These are phyloP conservation scores for Phaenicophaeus curvirostris DNA, from an alignment of 2,797 vertebrate species.

Conservation along the genomic window DNA sequence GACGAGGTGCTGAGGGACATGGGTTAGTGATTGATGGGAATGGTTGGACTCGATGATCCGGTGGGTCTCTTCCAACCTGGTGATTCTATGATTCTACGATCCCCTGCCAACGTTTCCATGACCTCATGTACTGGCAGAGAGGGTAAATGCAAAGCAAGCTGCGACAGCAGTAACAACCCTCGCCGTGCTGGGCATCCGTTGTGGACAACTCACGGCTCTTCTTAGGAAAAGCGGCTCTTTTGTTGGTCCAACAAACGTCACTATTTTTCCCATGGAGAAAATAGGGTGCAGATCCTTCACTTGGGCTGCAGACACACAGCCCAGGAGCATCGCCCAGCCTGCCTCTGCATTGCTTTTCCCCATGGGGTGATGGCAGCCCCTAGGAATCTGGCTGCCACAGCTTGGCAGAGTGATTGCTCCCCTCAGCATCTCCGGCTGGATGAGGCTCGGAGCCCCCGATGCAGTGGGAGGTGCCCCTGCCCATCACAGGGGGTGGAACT, in stretches of 20 bases:
- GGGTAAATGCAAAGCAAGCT: neutral
- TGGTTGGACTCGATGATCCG: too few relatives aligned
- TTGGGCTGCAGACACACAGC: neutral
- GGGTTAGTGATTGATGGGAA: too few relatives aligned
- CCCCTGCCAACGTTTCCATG: neutral
- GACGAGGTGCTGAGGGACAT: too few relatives aligned
- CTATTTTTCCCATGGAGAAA: neutral
- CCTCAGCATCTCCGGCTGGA: rapidly evolving
- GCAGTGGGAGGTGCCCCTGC: too few relatives aligned
- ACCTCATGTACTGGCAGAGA: neutral
- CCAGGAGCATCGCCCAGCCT: neutral
- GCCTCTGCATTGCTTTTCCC: neutral
- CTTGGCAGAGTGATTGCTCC: neutral
- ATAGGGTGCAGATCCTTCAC: neutral
- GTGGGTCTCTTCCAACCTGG: too few relatives aligned
- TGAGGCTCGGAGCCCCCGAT: too few relatives aligned
- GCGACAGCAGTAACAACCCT: neutral
- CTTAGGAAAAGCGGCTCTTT: neutral
- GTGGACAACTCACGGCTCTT: neutral
- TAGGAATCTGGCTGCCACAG: neutral
- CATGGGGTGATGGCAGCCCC: neutral
- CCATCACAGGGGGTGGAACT: too few relatives aligned
- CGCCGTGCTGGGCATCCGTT: neutral
- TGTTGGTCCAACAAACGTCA: neutral
- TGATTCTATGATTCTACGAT: too few relatives aligned